phyloP scores from a whole-genome alignment of 2,797 vertebrate species.

The Mastacembelus armatus region DNA sequence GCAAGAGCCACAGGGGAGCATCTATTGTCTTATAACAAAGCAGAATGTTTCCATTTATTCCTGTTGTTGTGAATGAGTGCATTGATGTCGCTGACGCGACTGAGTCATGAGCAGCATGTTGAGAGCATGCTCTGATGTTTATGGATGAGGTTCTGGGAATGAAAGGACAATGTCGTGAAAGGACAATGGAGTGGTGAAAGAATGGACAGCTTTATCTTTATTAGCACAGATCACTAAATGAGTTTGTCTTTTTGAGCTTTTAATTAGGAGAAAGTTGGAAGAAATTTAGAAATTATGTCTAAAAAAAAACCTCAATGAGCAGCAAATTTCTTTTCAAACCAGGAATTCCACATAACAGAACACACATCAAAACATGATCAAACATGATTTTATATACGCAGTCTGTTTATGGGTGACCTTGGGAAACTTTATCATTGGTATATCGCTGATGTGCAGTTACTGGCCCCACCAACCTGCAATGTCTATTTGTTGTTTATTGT shows the following conservation, averaged over 20 bases:
- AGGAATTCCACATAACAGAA: neutral
- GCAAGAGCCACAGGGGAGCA: constrained; percentile 10
- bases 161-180: constrained; percentile 38
- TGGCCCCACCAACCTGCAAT: too few species aligned
- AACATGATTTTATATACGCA: neutral
- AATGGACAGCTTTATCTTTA: constrained; percentile 51
- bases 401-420: too few species aligned
- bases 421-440: too few species aligned
- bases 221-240: constrained; percentile 12
- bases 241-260: constrained; percentile 26
- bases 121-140: constrained; percentile 57
- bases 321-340: neutral
- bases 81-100: constrained; percentile 64
- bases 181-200: constrained; percentile 28
- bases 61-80: constrained; percentile 62
- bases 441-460: too few species aligned
- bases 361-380: too few species aligned
- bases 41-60: constrained; percentile 54
- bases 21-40: constrained; percentile 51
- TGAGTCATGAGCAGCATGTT: constrained; percentile 36
- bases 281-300: too few species aligned
- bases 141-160: constrained; percentile 68
- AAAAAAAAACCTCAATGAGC: too few species aligned
- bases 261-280: too few species aligned
- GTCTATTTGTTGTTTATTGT: too few species aligned